Conservation (phyloP, 1,140 invertebrate species). For the Cyrtorhinus lividipennis region DNA sequence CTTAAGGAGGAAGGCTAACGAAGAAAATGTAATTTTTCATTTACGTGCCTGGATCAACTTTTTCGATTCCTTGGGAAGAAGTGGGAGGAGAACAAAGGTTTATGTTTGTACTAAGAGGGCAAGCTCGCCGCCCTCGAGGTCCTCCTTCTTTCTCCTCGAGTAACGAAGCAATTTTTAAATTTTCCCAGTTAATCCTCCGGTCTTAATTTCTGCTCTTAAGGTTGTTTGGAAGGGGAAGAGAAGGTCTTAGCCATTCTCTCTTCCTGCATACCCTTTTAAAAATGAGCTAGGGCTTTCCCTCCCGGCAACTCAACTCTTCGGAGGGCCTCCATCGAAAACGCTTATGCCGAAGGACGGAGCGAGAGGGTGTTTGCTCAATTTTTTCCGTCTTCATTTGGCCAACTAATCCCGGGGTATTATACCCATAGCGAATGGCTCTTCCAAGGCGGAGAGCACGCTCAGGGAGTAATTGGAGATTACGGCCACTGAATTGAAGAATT, state of each 20-base stretch:
- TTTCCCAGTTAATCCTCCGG: conserved; percentile 25
- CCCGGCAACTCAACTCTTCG: too few relatives aligned
- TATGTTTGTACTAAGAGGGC: conserved; percentile 20
- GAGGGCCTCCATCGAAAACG: too few relatives aligned
- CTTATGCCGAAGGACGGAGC: too few relatives aligned
- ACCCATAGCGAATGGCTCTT: not conserved
- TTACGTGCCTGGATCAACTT: conserved; percentile 27
- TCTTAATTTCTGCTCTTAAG: conserved; percentile 27
- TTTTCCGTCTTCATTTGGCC: conserved; percentile 15
- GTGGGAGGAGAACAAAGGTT: not conserved
- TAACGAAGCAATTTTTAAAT: conserved; percentile 25
- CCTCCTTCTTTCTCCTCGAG: not conserved
- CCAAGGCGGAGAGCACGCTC: not conserved
- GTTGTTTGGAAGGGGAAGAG: conserved; percentile 14
- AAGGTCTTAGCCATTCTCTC: conserved; percentile 13
- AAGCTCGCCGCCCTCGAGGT: conserved; percentile 12
- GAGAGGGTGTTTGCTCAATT: conserved; percentile 9
- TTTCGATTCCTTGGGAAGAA: conserved; percentile 21
- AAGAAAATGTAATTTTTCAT: conserved; percentile 27
- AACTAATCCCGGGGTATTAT: conserved; percentile 19
- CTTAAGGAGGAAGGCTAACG: too few relatives aligned
- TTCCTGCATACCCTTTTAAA: conserved; percentile 11
- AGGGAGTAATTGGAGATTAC: conserved; percentile 20
- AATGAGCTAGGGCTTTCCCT: conserved; percentile 14
- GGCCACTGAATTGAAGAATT: conserved; percentile 20